Evolutionary conservation across 2,797 vertebrate genomes (phyloP).

Genomic region (Clarias laeviceps): DNA sequence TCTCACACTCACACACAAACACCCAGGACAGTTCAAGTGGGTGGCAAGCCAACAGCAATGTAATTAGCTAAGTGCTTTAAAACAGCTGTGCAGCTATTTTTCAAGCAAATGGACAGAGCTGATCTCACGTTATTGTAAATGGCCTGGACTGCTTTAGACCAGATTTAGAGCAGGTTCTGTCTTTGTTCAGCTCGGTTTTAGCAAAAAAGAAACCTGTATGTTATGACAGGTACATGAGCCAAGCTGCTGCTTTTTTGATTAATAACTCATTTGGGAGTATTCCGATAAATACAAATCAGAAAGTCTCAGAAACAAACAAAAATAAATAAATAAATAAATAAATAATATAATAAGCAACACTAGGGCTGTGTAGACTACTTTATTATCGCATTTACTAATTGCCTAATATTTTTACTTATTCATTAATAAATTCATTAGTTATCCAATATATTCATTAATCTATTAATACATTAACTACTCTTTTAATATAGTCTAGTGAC

Average conservation of each 20-base stretch:
- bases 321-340: neutral
- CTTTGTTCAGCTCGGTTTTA: slow-evolving; percentile 30
- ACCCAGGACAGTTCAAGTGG: slow-evolving; percentile 56
- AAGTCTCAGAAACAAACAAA: neutral
- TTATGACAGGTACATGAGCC: slow-evolving; percentile 1
- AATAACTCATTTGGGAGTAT: neutral
- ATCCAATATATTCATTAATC: no score
- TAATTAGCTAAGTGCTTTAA: slow-evolving; percentile 74
- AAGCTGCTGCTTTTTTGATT: slow-evolving; percentile 12
- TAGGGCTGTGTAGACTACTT: neutral
- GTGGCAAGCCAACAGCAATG: slow-evolving; percentile 40
- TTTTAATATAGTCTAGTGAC: no score
- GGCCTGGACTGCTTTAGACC: slow-evolving; percentile 62
- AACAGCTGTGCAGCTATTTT: slow-evolving; percentile 75
- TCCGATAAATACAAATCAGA: neutral
- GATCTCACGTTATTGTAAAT: slow-evolving; percentile 71
- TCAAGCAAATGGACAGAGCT: slow-evolving; percentile 74
- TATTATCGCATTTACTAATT: neutral
- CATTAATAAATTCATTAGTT: neutral
- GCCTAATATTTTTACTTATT: neutral
- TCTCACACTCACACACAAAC: slow-evolving; percentile 43
- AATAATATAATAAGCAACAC: neutral
- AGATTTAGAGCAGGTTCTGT: slow-evolving; percentile 26
- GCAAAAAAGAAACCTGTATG: neutral
- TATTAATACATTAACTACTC: neutral